Evolutionary conservation across 2,797 vertebrate genomes (phyloP), one percentile per base, ranked within the genome.

Genomic region (Gastrophryne carolinensis): DNA sequence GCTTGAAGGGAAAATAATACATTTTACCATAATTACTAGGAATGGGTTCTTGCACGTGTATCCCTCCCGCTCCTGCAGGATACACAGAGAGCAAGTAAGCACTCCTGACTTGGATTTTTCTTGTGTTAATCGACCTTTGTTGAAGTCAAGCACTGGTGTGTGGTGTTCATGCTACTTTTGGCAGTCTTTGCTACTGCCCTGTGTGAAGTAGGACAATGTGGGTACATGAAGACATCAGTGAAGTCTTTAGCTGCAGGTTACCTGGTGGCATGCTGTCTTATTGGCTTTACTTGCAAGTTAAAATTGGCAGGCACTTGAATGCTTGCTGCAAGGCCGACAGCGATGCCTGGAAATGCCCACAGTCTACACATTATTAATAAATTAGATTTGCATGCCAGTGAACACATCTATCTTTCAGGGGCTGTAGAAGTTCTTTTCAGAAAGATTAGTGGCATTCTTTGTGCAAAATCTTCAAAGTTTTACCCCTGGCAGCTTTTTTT

Each of bases 141-240:
- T 57, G 62, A 29, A 58, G 67, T 60, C 35, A 52, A 64, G 50
- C 39, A 52, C 13, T 77, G 34, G 54, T 39, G 2, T 65, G 61
- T 61, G 30, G 60, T 30, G 68, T 32, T 13, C 57, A 49, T 44
- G 53, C 53, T 19, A 15, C 26, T 37, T 53, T 78, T 72, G 68
- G 61, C 75, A 72, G 39, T 26, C 54, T 26, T 35, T 34, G 24
- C 10, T 10, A 39, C 26, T 60, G 41, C 75, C 39, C 68, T 17
- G 61, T 72, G 32, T 23, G 61, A 41, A 52, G 68, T 49, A 58
- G 44, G 53, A 37, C 27, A 64, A 5, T 58, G 26, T 60, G 41
- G 56, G 26, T 32, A 65, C 75, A 78, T 78, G 53, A 78, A 78
- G 75, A 78, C 68, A 78, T 78, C 75, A 78, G 24, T 19, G 32